Conservation (phyloP, 2,797 vertebrate genomes). For the Cyprinella venusta region DNA sequence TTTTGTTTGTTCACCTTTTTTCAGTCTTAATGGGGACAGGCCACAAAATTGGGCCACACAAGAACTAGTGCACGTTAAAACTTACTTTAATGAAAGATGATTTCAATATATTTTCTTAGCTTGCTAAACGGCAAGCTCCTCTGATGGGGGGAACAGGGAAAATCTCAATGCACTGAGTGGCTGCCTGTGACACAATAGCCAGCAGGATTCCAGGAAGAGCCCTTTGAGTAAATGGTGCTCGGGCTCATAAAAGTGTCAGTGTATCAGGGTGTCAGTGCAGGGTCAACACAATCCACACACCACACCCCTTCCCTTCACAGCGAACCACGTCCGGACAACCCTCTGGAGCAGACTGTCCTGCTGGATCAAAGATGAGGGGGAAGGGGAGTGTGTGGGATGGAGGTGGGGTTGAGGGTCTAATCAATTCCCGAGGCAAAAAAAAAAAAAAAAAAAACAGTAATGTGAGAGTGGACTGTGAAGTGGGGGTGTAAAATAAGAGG, state of each 20-base stretch:
- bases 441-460: conserved; percentile 35
- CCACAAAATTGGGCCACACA: background rate
- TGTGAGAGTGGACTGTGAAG: background rate
- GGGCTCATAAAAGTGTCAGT: conserved; percentile 71
- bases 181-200: conserved; percentile 61
- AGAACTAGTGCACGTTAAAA: background rate
- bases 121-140: conserved; percentile 39
- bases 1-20: background rate
- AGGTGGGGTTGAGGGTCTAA: conserved; percentile 17
- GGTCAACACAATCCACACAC: conserved; percentile 61
- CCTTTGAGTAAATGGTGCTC: conserved; percentile 65
- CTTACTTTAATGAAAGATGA: background rate
- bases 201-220: conserved; percentile 67
- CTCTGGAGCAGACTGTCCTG: conserved; percentile 34
- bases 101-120: conserved; percentile 8
- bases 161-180: conserved; percentile 40
- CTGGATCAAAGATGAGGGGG: conserved; percentile 36
- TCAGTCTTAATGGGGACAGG: background rate
- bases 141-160: conserved; percentile 13
- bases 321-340: conserved; percentile 39
- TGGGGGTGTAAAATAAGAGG: background rate
- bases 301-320: conserved; percentile 48
- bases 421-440: conserved; percentile 44
- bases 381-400: conserved; percentile 1
- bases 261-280: conserved; percentile 68